Evolutionary conservation across 2,888 invertebrate species (phyloP).

Genomic region (Aporophyla lueneburgensis): DNA sequence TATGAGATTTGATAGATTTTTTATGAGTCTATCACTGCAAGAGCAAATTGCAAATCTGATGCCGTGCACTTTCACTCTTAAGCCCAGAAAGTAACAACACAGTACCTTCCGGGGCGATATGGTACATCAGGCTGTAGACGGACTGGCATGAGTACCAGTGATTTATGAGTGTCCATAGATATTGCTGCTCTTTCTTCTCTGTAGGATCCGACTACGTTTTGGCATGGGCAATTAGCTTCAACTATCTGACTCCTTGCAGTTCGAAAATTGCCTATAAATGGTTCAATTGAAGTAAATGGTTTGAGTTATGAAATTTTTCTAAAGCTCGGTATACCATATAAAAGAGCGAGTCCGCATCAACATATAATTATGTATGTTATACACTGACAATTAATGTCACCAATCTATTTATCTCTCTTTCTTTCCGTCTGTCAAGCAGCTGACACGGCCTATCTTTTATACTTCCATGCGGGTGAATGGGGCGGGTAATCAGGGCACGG

Average conservation of each 20-base stretch:
- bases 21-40: not conserved
- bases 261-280: too few relatives aligned
- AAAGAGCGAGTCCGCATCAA: not conserved
- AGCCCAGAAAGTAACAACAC: not conserved
- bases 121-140: not conserved
- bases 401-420: constrained; percentile 30
- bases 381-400: not conserved
- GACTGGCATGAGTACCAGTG: not conserved
- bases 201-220: not conserved
- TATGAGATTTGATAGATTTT: not conserved
- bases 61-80: not conserved
- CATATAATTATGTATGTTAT: not conserved
- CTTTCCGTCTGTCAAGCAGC: constrained; percentile 1
- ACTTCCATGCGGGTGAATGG: constrained; percentile 27
- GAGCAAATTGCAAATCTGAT: not conserved
- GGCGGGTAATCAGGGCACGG: constrained; percentile 50
- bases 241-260: too few relatives aligned
- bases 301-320: not conserved
- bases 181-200: not conserved
- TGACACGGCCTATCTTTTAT: constrained; percentile 32
- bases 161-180: too few relatives aligned
- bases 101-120: too few relatives aligned
- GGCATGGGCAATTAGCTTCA: not conserved
- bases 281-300: too few relatives aligned
- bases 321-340: not conserved